Conservation (phyloP, 2,797 vertebrate genomes). For the Caiman crocodilus region DNA sequence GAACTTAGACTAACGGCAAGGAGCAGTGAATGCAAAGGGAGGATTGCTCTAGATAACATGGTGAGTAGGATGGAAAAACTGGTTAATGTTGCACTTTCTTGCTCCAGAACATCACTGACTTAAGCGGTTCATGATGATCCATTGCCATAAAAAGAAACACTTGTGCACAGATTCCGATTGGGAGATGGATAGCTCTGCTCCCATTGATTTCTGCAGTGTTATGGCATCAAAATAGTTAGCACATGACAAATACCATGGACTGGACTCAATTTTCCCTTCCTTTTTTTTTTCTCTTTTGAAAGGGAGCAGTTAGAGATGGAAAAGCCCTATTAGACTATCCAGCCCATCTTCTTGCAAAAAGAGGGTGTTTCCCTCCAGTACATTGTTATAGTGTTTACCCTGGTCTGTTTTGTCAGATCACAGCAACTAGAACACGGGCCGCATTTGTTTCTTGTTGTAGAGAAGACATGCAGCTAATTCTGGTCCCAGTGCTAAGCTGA, state of each 20-base stretch:
- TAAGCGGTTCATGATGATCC: constrained; percentile 36
- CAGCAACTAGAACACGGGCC: constrained; percentile 73
- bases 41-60: constrained; percentile 1
- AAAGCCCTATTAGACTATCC: constrained; percentile 69
- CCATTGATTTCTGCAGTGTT: constrained; percentile 71
- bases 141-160: constrained; percentile 74
- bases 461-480: constrained; percentile 62
- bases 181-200: constrained; percentile 69
- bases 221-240: constrained; percentile 70
- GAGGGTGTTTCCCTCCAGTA: constrained; percentile 74
- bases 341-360: constrained; percentile 69
- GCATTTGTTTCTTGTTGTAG: constrained; percentile 70
- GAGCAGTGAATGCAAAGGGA: not conserved
- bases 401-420: constrained; percentile 76
- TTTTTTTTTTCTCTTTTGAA: not conserved
- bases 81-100: not conserved
- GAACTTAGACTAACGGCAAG: not conserved
- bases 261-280: constrained; percentile 70
- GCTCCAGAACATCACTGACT: constrained; percentile 19
- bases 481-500: constrained; percentile 25
- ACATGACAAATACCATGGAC: constrained; percentile 70
- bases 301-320: constrained; percentile 58
- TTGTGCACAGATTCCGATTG: constrained; percentile 61
- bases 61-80: constrained; percentile 45
- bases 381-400: constrained; percentile 77